Conservation (phyloP, 2,888 invertebrate species). For the Melipona bicolor region DNA sequence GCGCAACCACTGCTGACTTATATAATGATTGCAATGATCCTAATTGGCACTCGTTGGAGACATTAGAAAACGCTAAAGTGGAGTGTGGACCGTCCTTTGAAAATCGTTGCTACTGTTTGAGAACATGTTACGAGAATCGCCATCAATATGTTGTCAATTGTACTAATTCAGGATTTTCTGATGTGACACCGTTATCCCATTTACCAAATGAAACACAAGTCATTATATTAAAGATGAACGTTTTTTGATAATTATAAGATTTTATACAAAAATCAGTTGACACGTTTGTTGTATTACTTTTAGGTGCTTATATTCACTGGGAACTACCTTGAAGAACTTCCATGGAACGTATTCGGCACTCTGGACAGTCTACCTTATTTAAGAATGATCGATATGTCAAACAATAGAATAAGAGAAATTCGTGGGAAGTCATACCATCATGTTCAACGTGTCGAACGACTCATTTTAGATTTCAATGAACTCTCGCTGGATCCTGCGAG, state of each 20-base stretch:
- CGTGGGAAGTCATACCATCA: constrained; percentile 91
- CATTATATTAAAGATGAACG: neutral
- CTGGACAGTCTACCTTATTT: constrained; percentile 86
- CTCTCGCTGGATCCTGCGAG: constrained; percentile 87
- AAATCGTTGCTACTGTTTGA: constrained; percentile 86
- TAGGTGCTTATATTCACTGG: constrained; percentile 90
- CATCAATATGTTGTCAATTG: constrained; percentile 89
- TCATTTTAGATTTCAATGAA: constrained; percentile 90
- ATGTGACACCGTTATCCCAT: constrained; percentile 86
- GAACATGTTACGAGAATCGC: constrained; percentile 85
- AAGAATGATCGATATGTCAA: constrained; percentile 90
- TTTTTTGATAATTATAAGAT: neutral
- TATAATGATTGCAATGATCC: constrained; percentile 68
- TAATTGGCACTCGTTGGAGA: constrained; percentile 79
- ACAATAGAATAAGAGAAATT: constrained; percentile 89
- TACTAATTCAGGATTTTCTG: constrained; percentile 87
- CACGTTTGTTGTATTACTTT: neutral
- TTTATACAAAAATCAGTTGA: neutral
- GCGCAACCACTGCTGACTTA: constrained; percentile 35
- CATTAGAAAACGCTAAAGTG: constrained; percentile 62
- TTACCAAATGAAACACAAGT: constrained; percentile 88
- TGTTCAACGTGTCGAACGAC: constrained; percentile 88
- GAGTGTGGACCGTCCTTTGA: constrained; percentile 85
- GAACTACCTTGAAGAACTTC: constrained; percentile 87
- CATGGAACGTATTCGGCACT: constrained; percentile 90